Evolutionary conservation across 2,797 vertebrate genomes (phyloP).

Genomic region (Knipowitschia caucasica): DNA sequence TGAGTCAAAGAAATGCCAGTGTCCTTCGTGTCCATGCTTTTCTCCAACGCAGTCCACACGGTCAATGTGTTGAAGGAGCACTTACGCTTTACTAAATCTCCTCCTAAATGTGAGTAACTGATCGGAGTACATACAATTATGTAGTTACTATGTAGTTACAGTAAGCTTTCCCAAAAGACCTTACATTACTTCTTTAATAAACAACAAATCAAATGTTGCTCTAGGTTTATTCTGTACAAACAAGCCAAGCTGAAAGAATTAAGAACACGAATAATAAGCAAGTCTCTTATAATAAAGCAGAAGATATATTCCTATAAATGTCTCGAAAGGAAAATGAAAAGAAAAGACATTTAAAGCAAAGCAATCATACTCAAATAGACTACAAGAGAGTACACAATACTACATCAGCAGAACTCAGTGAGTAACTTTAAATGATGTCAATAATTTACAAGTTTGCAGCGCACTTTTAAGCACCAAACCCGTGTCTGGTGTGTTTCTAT

Average conservation of each 20-base stretch:
- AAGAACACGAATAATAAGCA: conserved; percentile 64
- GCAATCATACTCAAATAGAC: conserved; percentile 68
- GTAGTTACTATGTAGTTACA: conserved; percentile 70
- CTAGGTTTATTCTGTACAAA: conserved; percentile 75
- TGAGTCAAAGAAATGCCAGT: conserved; percentile 61
- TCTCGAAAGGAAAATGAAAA: conserved; percentile 54
- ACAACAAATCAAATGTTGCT: conserved; percentile 68
- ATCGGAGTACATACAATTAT: conserved; percentile 66
- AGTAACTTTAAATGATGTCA: conserved; percentile 57
- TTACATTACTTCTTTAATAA: conserved; percentile 69
- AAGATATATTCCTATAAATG: conserved; percentile 64
- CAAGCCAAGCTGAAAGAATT: conserved; percentile 72
- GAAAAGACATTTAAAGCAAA: conserved; percentile 51
- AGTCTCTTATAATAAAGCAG: conserved; percentile 62
- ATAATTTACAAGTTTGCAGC: conserved; percentile 66
- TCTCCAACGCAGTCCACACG: conserved; percentile 20
- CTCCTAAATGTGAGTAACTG: conserved; percentile 52
- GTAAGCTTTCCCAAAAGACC: conserved; percentile 54
- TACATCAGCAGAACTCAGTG: conserved; percentile 63
- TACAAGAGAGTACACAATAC: conserved; percentile 71
- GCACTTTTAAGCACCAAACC: conserved; percentile 37
- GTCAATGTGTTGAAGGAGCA: conserved; percentile 40
- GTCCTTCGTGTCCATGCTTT: conserved; percentile 53
- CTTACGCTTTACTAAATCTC: conserved; percentile 45
- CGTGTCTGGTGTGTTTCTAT: conserved; percentile 46